These are phyloP conservation scores for Sarcophaga carnaria DNA, from an alignment of 2,888 invertebrate genomes.

Conservation along the genomic window DNA sequence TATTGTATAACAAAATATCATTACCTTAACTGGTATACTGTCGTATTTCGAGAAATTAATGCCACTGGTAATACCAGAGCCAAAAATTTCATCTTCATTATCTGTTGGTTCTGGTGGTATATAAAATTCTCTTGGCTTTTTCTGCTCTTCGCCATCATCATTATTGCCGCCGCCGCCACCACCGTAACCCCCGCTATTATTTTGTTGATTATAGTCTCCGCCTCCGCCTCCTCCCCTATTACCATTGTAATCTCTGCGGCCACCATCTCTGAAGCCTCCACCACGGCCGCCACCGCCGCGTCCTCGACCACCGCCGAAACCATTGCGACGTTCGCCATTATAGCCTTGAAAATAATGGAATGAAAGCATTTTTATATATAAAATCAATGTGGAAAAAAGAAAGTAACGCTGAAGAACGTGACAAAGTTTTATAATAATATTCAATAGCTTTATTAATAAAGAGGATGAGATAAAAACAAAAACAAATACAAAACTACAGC, in stretches of 20 bases:
- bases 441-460: no score
- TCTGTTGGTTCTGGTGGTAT: constrained; percentile 89
- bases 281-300: constrained; percentile 39
- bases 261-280: constrained; percentile 64
- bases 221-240: constrained; percentile 49
- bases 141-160: constrained; percentile 74
- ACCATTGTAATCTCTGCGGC: constrained; percentile 70
- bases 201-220: constrained; percentile 66
- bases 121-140: constrained; percentile 86
- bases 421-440: no score
- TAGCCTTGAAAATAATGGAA: constrained; percentile 19
- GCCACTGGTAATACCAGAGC: constrained; percentile 88
- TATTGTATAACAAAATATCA: no score
- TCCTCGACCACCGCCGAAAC: constrained; percentile 60
- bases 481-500: no score
- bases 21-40: constrained; percentile 92
- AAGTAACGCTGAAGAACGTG: no score
- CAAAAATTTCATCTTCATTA: constrained; percentile 88
- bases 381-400: no score
- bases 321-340: constrained; percentile 64
- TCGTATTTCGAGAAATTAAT: constrained; percentile 97
- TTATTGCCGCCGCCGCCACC: constrained; percentile 47
- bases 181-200: constrained; percentile 70
- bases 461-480: no score
- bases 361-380: no score